These are phyloP conservation scores for Aricia artaxerxes DNA, from an alignment of 2,888 invertebrate genomes.

Conservation along the genomic window DNA sequence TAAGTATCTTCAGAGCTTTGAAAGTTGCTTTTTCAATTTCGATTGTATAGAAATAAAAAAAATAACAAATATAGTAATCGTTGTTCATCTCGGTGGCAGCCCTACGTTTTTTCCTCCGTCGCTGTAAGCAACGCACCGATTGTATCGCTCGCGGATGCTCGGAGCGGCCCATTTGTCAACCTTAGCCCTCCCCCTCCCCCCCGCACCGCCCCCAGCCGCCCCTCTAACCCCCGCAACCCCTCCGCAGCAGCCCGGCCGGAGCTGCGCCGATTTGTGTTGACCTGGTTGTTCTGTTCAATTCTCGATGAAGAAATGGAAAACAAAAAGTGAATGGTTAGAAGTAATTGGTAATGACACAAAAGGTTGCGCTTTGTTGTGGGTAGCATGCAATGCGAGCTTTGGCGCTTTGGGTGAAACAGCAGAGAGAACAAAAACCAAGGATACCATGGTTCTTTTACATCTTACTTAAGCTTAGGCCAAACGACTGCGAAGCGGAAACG, in stretches of 20 bases:
- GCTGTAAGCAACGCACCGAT: slow-evolving; percentile 81
- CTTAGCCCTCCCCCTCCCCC: slow-evolving; percentile 58
- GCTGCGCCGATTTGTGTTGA: slow-evolving; percentile 64
- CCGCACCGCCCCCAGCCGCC: slow-evolving; percentile 51
- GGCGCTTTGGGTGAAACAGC: too few species aligned
- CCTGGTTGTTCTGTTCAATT: slow-evolving; percentile 44
- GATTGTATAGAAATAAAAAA: too few species aligned
- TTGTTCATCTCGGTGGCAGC: slow-evolving; percentile 47
- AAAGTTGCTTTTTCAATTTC: too few species aligned
- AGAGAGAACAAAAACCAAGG: too few species aligned
- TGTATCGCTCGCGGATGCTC: slow-evolving; percentile 80
- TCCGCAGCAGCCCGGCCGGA: slow-evolving; percentile 55
- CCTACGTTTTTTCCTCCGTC: slow-evolving; percentile 82
- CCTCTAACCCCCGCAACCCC: slow-evolving; percentile 48
- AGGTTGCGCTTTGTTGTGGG: not conserved
- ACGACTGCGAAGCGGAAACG: too few species aligned
- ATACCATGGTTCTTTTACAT: too few species aligned
- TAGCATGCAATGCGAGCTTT: not conserved
- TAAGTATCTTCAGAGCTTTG: too few species aligned
- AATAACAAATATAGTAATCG: too few species aligned
- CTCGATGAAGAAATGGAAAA: slow-evolving; percentile 8
- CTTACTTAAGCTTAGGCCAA: too few species aligned
- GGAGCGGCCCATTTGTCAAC: slow-evolving; percentile 81
- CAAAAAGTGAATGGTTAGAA: not conserved
- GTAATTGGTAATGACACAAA: not conserved